Evolutionary conservation across 2,888 invertebrate species (phyloP), one percentile per base, ranked within the genome.

Genomic region (Calliopum simillimum): DNA sequence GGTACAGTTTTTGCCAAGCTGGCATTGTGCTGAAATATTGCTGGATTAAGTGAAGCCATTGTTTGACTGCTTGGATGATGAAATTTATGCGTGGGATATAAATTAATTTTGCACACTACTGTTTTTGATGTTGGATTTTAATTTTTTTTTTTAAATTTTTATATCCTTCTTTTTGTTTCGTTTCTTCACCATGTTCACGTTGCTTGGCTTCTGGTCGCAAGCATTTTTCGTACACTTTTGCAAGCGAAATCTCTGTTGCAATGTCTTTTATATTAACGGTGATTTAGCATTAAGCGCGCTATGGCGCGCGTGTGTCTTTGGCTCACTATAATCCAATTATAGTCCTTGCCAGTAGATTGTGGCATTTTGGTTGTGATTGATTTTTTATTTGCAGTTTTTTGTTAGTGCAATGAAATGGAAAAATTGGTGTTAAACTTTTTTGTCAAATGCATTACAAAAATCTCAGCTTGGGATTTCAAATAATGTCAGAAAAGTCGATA

Each of bases 1-100:
- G 88, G 88, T 63, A 91, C 91, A 79, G 88, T 90, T 86, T 93
- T 93, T 72, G 91, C 91, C 76, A 92, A 90, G 62, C 92, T 91
- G 74, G 89, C 84, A 84, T 92, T 92, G 71, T 74, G 75, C 21
- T 79, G 76, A 51, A 76, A 81, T 49, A 68, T 75, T 33, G 81
- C 79, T 4, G 74, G 74, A 72, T 76, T 78, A 23, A 80, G 75
- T 63, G 80, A 79, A 59, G 77, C 73, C 80, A 79, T 82, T 62
- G 21, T 13, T 66, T 25, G 71, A 55, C 68, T 64, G 70, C 25
- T 58, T 63, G 23, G 16, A 14, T 47, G 19, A 44, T 19, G 19
- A 72, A 70, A 73, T 58, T 56, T 62, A 63, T 43, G 53, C 46
- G 49, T 21, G 55, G 47, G 33, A 53, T 71, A 70, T 76, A 66